A percentile compares a stretch with the other conserved stretches of the same genome.
Evolutionary conservation across 2,113 vertebrate species (phyloP).

Genomic region (Drymodes brunneopygia): DNA sequence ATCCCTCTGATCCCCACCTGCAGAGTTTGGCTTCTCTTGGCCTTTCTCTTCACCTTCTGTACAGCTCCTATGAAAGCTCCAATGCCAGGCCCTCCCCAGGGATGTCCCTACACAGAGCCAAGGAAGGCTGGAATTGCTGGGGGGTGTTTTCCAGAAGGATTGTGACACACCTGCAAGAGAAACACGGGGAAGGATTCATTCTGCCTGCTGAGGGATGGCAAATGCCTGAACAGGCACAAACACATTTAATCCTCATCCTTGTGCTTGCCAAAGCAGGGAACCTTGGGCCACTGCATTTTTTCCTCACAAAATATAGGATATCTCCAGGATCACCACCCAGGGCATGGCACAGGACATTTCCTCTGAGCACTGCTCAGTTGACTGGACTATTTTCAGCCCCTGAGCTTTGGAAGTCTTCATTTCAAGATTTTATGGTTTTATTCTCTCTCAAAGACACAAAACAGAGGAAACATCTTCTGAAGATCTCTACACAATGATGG

Average conservation of each 20-base stretch:
- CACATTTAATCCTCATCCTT: neutral
- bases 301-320: neutral
- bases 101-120: neutral
- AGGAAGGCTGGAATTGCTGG: neutral
- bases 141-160: neutral
- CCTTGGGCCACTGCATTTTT: neutral
- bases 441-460: neutral
- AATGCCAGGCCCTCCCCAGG: neutral
- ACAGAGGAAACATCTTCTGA: neutral
- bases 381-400: neutral
- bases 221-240: neutral
- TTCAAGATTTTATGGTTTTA: neutral
- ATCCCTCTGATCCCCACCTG: neutral
- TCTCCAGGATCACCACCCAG: neutral
- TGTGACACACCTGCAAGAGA: neutral
- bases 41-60: neutral
- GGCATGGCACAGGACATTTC: neutral
- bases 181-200: neutral
- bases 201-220: neutral
- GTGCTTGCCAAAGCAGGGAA: neutral
- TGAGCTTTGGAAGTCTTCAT: neutral
- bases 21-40: neutral
- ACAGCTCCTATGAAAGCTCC: neutral
- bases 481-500: neutral
- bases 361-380: neutral